Evolutionary conservation across 2,797 vertebrate genomes (phyloP).

Genomic region (Eulemur albifrons): DNA sequence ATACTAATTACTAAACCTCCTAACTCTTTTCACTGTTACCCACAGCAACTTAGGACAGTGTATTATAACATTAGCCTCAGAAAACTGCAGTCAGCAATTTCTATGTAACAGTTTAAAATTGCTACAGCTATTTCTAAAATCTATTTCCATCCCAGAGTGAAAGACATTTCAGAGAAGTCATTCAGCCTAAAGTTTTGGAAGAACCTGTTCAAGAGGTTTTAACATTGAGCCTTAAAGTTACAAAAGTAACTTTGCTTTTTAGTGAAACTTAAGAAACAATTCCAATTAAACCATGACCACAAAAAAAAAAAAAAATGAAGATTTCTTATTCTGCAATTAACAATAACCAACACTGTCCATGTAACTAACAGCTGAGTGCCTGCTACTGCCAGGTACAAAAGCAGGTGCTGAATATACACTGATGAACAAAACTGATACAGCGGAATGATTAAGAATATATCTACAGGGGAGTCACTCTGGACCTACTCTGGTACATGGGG

Average conservation of each 20-base stretch:
- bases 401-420: background rate
- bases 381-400: background rate
- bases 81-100: constrained; percentile 7
- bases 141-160: constrained; percentile 9
- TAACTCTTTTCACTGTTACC: background rate
- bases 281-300: constrained; percentile 24
- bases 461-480: background rate
- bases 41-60: background rate
- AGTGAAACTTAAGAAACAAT: constrained; percentile 19
- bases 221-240: constrained; percentile 21
- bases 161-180: constrained; percentile 20
- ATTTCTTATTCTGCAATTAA: background rate
- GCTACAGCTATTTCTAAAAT: constrained; percentile 43
- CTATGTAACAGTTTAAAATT: constrained; percentile 3
- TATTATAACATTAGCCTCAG: background rate
- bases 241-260: constrained; percentile 8
- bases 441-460: background rate
- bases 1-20: constrained; percentile 11
- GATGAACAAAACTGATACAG: background rate
- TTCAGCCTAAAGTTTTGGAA: constrained; percentile 22
- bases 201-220: constrained; percentile 1
- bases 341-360: background rate
- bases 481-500: background rate
- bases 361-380: background rate
- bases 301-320: background rate